Evolutionary conservation across 2,113 vertebrate genomes (phyloP), one percentile per base, ranked within the genome.

Genomic region (Hemibagrus wyckioides): DNA sequence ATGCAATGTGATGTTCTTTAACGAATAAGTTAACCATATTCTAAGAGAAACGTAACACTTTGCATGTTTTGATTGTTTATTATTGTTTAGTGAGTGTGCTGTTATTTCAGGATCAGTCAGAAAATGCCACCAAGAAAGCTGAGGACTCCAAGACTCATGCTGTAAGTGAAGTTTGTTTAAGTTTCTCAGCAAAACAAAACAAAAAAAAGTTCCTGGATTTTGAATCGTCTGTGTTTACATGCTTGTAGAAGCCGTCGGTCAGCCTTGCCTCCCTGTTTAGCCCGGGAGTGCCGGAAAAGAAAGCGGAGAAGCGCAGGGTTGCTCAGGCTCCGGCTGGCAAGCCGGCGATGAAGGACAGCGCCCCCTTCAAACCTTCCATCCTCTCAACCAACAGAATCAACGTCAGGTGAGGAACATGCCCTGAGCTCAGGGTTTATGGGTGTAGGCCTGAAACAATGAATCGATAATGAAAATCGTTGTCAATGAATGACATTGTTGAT

Each of bases 331-430:
- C 93, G 0, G 89, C 92, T 7, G 94, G 67, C 7, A 94, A 61
- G 85, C 90, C 91, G 6, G 88, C 91, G 7, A 69, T 89, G 41
- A 92, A 94, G 80, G 92, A 86, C 48, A 95, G 90, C 0, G 84
- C 91, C 36, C 85, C 90, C 0, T 96, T 96, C 91, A 95, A 92
- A 84, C 96, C 93, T 6, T 94, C 94, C 0, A 89, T 95, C 3
- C 86, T 96, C 80, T 97, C 96, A 25, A 94, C 95, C 30, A 92
- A 95, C 81, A 98, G 97, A 94, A 97, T 97, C 93, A 99, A 97
- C 0, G 97, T 99, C 90, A 96, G 97, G 98, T 98, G 94, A 90
- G 92, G 23, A 21, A 25, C 75, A 63, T 67, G 21, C 56, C 25
- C 1, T 33, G 8, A n/a, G 15, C n/a, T 54, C 5, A 4, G 36